These are phyloP conservation scores for Lingula anatina DNA, from an alignment of 2,888 invertebrate genomes.

Conservation along the genomic window DNA sequence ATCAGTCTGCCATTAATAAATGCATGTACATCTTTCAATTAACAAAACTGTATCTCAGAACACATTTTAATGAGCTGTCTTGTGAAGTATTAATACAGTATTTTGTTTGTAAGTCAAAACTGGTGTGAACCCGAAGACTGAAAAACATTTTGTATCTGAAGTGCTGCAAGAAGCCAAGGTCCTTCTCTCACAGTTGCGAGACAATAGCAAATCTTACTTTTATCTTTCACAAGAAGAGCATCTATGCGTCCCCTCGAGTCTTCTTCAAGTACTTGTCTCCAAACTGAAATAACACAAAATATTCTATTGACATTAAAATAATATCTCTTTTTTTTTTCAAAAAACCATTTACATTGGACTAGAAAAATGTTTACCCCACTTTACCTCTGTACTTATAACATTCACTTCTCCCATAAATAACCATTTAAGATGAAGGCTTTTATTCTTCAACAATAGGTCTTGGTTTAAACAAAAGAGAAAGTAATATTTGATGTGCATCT, in stretches of 20 bases:
- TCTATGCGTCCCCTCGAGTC: constrained; percentile 30
- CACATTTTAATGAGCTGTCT: too few relatives aligned
- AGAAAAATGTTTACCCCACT: too few relatives aligned
- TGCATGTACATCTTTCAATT: too few relatives aligned
- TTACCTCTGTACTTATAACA: too few relatives aligned
- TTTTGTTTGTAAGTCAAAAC: neutral
- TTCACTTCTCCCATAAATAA: too few relatives aligned
- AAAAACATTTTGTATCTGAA: neutral
- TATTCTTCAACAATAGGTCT: too few relatives aligned
- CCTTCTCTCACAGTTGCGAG: neutral
- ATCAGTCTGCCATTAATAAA: too few relatives aligned
- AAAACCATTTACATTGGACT: neutral
- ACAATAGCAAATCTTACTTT: constrained; percentile 15
- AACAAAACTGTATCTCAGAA: too few relatives aligned
- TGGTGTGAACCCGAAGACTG: constrained; percentile 1
- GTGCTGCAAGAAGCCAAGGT: neutral
- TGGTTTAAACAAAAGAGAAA: too few relatives aligned
- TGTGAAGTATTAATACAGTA: neutral
- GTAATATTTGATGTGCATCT: too few relatives aligned
- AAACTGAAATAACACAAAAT: constrained; percentile 22
- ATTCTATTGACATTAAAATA: neutral
- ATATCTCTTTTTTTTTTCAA: neutral
- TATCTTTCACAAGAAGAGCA: constrained; percentile 24
- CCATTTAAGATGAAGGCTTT: too few relatives aligned
- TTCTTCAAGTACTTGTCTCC: constrained; percentile 45